A percentile compares a stretch with the other conserved stretches of the same genome.
phyloP scores from a whole-genome alignment of 2,888 invertebrate genomes.

The Andrena haemorrhoa region DNA sequence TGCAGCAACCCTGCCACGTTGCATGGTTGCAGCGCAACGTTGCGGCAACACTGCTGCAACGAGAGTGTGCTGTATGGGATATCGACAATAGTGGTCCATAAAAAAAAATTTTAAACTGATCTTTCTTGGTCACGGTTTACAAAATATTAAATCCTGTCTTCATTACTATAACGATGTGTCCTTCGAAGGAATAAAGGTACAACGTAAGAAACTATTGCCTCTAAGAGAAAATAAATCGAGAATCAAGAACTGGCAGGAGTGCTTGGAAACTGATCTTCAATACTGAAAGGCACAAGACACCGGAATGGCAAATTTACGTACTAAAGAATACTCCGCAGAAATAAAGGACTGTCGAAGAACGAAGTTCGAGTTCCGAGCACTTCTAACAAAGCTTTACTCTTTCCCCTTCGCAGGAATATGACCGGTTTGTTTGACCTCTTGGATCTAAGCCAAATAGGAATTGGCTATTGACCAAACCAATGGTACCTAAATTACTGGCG shows the following conservation, averaged over 20 bases:
- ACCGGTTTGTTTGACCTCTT: conserved; percentile 80
- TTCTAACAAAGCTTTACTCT: conserved; percentile 61
- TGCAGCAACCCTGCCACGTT: too few species aligned
- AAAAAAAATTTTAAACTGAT: too few species aligned
- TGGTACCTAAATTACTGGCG: conserved; percentile 82
- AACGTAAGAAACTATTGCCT: not conserved
- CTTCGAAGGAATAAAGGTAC: not conserved
- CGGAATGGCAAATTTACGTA: not conserved
- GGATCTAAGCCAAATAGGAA: conserved; percentile 83
- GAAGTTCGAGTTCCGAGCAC: conserved; percentile 18
- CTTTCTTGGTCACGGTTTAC: too few species aligned
- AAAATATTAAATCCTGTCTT: too few species aligned
- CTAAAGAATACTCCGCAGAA: not conserved
- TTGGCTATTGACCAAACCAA: conserved; percentile 84
- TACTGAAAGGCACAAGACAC: not conserved
- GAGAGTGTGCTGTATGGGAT: too few species aligned
- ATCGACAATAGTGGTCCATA: too few species aligned
- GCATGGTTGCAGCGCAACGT: too few species aligned
- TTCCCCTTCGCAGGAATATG: conserved; percentile 64
- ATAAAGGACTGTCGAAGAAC: conserved; percentile 8
- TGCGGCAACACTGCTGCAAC: too few species aligned
- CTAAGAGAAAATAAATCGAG: not conserved
- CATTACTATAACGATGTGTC: not conserved
- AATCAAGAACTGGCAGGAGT: not conserved
- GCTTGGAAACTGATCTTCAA: not conserved